phyloP scores from a whole-genome alignment of 2,888 invertebrate genomes.

The Holacanthella duospinosa region DNA sequence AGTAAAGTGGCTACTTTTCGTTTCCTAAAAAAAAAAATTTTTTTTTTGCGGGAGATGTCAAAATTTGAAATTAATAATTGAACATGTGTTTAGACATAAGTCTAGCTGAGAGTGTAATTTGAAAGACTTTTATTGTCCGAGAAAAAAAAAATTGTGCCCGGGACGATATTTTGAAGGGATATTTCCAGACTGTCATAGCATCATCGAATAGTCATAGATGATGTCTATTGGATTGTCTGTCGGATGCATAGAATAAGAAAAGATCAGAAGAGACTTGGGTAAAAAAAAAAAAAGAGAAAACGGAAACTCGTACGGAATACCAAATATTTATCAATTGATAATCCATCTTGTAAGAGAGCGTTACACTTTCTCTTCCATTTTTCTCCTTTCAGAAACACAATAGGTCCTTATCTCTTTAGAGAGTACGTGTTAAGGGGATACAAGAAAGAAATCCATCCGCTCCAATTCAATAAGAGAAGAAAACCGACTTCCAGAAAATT shows the following conservation, averaged over 20 bases:
- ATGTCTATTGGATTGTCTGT: slow-evolving; percentile 1
- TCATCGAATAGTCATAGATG: too few species aligned
- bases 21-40: too few species aligned
- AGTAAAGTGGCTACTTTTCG: too few species aligned
- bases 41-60: too few species aligned
- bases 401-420: neutral
- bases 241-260: neutral
- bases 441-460: neutral
- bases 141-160: too few species aligned
- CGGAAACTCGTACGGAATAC: neutral
- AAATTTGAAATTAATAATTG: too few species aligned
- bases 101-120: too few species aligned
- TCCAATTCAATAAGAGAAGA: neutral
- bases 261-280: neutral
- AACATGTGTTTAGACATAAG: too few species aligned
- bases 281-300: neutral
- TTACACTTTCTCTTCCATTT: neutral
- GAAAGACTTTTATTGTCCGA: too few species aligned
- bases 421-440: neutral
- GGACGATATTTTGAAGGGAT: too few species aligned
- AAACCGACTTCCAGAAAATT: neutral
- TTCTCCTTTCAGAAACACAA: neutral
- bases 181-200: too few species aligned
- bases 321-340: slow-evolving; percentile 4
- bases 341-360: neutral